These are phyloP conservation scores for Darevskia nairensis DNA, from an alignment of 2,797 vertebrate genomes.

Conservation along the genomic window DNA sequence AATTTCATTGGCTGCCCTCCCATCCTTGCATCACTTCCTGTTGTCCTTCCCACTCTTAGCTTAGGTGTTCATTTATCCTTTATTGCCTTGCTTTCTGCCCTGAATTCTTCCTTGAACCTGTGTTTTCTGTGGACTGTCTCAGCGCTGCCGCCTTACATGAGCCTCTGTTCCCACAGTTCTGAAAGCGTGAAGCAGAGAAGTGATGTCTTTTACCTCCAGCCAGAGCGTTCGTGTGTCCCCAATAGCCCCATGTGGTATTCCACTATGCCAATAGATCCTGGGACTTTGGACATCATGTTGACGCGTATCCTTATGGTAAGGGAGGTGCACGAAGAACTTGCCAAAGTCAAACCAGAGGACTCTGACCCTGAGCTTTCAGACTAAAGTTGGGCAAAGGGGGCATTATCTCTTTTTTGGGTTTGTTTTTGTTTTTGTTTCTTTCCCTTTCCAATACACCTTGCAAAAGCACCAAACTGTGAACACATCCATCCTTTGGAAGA, in stretches of 20 bases:
- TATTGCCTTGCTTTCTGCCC: background rate
- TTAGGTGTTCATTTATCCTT: background rate
- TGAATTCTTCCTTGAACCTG: fast-evolving
- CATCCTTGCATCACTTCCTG: background rate
- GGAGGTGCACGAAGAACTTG: conserved; percentile 91
- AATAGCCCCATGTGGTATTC: conserved; percentile 99
- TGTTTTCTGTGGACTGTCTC: background rate
- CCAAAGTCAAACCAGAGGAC: conserved; percentile 84
- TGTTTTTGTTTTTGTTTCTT: conserved; percentile 46
- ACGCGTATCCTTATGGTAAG: conserved; percentile 93
- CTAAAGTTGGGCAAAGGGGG: conserved; percentile 70
- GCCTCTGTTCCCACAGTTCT: conserved; percentile 79
- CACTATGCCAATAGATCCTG: conserved; percentile 88
- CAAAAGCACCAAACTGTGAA: conserved; percentile 84
- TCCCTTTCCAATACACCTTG: conserved; percentile 71
- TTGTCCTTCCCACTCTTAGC: background rate
- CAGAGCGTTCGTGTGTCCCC: conserved; percentile 96
- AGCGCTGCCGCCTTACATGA: conserved; percentile 1
- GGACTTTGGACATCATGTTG: conserved; percentile 95
- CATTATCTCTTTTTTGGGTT: background rate
- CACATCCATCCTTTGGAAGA: conserved; percentile 76
- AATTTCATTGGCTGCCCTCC: background rate
- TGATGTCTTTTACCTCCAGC: conserved; percentile 95
- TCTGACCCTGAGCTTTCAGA: conserved; percentile 85
- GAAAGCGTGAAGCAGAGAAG: conserved; percentile 96